Base-by-base conservation (phyloP, 2,113 vertebrate genomes). In the Amazona guildingii region DNA sequence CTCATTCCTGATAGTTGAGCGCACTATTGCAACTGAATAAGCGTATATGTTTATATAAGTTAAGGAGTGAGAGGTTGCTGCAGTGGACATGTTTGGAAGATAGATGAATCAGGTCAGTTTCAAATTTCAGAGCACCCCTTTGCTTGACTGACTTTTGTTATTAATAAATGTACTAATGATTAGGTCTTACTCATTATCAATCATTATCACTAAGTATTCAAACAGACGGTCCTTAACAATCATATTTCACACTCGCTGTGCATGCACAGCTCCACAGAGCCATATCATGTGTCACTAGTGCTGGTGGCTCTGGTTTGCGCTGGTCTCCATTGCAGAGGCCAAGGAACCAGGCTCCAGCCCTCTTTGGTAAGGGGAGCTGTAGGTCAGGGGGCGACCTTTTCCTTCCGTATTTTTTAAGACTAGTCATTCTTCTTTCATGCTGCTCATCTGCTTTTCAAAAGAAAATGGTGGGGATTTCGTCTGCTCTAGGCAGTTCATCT, bases 241-340 rank as follows among this genome's bases (percentile, higher is more conserved):
- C 13, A 1, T 27, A 52, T 41, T 82, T 61, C 20, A 6, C 18
- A 1, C 5, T 27, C 81, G 64, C 64, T 29, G 61, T 33, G 61
- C 0, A 0, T 7, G 5, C 33, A 29, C 23, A 39, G 62, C 11
- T 37, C 66, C 39, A 14, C 1, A 1, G 51, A 54, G 46, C 0
- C 2, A 29, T 59, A 8, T 41, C 33, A 27, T 29, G 13, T 9
- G 3, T 18, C 31, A 9, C 52, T 51, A 17, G 4, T 1, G 17
- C 61, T 49, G 66, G n/a, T 39, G 88, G 33, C 5, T 15, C 28
- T 55, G 43, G 9, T 44, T 31, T 6, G 28, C 17, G 1, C 13
- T 17, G 29, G 4, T 25, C 21, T 41, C 46, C 10, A 51, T 23
- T 4, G 7, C 55, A n/a, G 70, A 52, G 41, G 52, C 25, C 0